Base-by-base conservation (phyloP, 2,113 vertebrate species). In the Melanerpes aurifrons region DNA sequence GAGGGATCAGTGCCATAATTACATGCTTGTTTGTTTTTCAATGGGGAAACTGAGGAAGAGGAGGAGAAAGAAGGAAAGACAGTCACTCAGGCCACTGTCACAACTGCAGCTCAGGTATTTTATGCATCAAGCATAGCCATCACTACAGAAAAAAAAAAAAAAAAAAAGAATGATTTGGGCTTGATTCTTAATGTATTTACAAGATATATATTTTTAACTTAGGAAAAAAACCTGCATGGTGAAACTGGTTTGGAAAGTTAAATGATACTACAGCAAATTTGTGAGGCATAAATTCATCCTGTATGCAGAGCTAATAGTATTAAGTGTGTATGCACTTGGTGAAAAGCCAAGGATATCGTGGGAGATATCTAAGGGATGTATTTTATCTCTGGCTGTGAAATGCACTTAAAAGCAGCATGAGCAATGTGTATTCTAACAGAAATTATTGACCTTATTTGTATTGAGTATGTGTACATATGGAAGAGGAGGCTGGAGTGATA, bases 401-500 rank as follows among this genome's bases (percentile, higher is more conserved):
- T 70, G 81, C 64, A 67, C 61, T 92, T 56, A n/a, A 86, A 93
- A 89, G 69, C 72, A 87, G 66, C 87, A 92, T 89, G 76, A 92
- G 94, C 85, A 92, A 92, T 71, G 73, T 58, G 75, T 74, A 74
- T 80, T 91, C 75, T 83, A 87, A 64, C 59, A 87, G 63, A 81
- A 93, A 87, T 83, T 90, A 89, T 73, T 86, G 89, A 91, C 91
- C 85, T 80, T 61, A 72, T 69, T 50, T 87, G 73, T 66, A 68
- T 69, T 62, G 58, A 64, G 56, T 64, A 37, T 72, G 62, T 24
- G 66, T 74, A 7, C 89, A 96, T 89, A 94, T 86, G 93, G 93
- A 58, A 86, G 73, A 94, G 70, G 69, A 92, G 66, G 50, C 79
- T 94, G 79, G 47, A 40, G 83, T 91, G 90, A 86, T 91, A 96